phyloP scores from a whole-genome alignment of 2,113 vertebrate genomes.

The Phaetusa simplex region DNA sequence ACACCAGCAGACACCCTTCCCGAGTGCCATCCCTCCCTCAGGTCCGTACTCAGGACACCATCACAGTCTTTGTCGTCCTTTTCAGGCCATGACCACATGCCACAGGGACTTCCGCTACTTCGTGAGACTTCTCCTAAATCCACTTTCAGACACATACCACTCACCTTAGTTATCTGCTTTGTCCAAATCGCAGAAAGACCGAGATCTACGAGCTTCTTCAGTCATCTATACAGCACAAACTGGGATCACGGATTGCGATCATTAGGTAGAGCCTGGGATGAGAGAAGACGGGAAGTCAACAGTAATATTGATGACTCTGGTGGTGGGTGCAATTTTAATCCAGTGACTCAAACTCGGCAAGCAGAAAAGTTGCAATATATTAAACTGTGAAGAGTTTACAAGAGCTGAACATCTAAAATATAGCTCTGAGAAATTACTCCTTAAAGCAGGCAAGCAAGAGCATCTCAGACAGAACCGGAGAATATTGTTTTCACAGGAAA shows the following conservation, averaged over 20 bases:
- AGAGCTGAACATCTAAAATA: slow-evolving; percentile 41
- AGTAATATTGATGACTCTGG: not conserved
- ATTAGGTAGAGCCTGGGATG: not conserved
- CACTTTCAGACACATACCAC: not conserved
- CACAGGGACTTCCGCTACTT: not conserved
- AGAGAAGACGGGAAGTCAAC: not conserved
- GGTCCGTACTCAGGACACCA: not conserved
- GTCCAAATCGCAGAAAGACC: not conserved
- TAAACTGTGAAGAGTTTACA: slow-evolving; percentile 51
- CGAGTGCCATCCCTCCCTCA: not conserved
- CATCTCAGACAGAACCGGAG: slow-evolving; percentile 44
- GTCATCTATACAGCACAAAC: not conserved
- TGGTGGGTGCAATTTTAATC: slow-evolving; percentile 24
- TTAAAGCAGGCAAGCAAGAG: slow-evolving; percentile 72
- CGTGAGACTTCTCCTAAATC: not conserved
- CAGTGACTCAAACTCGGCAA: slow-evolving; percentile 27
- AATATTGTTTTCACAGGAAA: slow-evolving; percentile 81
- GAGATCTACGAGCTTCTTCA: not conserved
- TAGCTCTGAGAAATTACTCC: slow-evolving; percentile 59
- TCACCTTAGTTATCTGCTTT: not conserved
- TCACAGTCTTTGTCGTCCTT: not conserved
- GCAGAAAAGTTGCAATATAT: slow-evolving; percentile 31
- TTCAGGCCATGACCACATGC: not conserved
- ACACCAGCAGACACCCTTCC: not conserved
- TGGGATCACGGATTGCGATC: not conserved